phyloP scores from a whole-genome alignment of 1,140 invertebrate genomes.

The Globodera ellingtonae region DNA sequence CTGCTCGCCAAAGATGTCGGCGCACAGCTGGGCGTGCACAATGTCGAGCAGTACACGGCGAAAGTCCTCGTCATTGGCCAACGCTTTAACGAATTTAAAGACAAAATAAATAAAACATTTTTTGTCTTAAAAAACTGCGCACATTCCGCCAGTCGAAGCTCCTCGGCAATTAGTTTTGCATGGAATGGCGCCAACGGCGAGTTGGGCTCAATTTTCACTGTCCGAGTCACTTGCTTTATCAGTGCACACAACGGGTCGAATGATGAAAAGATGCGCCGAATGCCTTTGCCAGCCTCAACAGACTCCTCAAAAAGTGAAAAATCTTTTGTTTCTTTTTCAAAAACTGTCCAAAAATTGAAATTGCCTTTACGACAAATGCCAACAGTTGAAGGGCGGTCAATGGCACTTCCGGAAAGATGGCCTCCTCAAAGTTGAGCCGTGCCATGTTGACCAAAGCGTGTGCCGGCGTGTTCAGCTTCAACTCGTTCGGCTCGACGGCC shows the following conservation, averaged over 20 bases:
- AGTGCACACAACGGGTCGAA: constrained; percentile 10
- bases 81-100: constrained; percentile 36
- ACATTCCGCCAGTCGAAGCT: constrained; percentile 46
- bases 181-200: constrained; percentile 38
- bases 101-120: background rate
- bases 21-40: constrained; percentile 35
- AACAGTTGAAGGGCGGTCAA: constrained; percentile 21
- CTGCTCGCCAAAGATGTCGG: constrained; percentile 29
- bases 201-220: constrained; percentile 36
- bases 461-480: constrained; percentile 16
- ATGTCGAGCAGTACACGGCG: constrained; percentile 42
- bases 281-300: constrained; percentile 26
- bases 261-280: background rate
- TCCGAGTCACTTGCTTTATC: constrained; percentile 18
- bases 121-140: background rate
- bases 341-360: background rate
- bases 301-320: constrained; percentile 24
- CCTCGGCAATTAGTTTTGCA: constrained; percentile 46
- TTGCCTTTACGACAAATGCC: constrained; percentile 5
- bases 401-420: constrained; percentile 20
- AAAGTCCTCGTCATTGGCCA: constrained; percentile 43
- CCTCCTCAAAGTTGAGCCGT: background rate
- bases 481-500: background rate
- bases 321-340: background rate
- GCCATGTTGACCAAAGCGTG: constrained; percentile 4